Evolutionary conservation across 1,140 invertebrate species (phyloP).

Genomic region (Laupala kohalensis): DNA sequence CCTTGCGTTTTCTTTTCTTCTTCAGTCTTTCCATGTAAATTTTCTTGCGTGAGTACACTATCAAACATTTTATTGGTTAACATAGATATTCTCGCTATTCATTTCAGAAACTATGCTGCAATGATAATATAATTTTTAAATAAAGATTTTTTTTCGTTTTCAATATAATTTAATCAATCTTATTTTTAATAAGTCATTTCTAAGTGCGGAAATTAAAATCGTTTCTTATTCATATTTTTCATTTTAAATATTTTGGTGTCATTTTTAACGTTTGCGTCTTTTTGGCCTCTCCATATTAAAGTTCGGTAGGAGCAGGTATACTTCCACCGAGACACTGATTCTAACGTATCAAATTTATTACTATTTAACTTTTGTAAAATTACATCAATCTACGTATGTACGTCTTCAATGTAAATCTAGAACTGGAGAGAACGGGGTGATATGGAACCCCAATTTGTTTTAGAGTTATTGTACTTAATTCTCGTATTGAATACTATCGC

Average conservation of each 20-base stretch:
- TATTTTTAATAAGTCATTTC: neutral
- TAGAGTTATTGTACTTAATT: no score
- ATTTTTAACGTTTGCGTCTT: neutral
- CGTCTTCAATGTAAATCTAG: no score
- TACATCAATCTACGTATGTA: no score
- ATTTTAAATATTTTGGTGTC: neutral
- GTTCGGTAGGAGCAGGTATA: neutral
- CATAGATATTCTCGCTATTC: neutral
- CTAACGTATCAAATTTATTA: neutral
- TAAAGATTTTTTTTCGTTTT: neutral
- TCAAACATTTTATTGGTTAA: neutral
- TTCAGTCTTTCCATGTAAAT: no score
- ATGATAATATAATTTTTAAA: neutral
- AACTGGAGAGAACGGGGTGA: no score
- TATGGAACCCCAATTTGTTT: no score
- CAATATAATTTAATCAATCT: neutral
- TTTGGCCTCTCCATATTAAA: no score
- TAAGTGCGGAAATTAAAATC: neutral
- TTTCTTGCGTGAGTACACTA: no score
- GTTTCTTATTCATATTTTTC: neutral
- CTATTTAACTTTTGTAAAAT: neutral
- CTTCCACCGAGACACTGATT: neutral
- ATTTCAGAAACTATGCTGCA: neutral
- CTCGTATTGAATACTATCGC: no score
- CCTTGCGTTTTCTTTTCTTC: no score